A percentile compares a stretch with the other conserved stretches of the same genome.
phyloP scores from a whole-genome alignment of 2,113 vertebrate genomes.

The Chelonoidis abingdonii region DNA sequence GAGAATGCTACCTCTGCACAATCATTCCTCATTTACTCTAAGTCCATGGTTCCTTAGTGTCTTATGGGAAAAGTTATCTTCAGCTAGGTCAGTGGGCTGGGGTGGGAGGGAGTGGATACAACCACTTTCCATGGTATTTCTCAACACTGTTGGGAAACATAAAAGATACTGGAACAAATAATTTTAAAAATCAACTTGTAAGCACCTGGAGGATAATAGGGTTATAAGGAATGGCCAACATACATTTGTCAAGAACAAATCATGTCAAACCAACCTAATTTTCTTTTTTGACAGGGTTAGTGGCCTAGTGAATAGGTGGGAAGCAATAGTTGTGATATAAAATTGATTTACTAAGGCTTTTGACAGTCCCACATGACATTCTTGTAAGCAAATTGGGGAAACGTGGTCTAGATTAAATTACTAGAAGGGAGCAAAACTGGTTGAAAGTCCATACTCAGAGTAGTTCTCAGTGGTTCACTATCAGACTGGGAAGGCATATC shows the following conservation, averaged over 20 bases:
- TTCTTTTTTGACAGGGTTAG: not conserved
- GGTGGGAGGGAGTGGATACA: not conserved
- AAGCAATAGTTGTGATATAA: not conserved
- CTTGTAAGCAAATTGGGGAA: not conserved
- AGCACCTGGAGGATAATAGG: not conserved
- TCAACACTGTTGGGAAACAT: not conserved
- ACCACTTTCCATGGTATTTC: not conserved
- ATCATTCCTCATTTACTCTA: not conserved
- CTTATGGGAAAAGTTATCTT: not conserved
- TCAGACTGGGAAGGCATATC: too few species aligned
- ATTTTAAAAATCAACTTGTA: not conserved
- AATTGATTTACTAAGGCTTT: not conserved
- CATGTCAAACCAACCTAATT: not conserved
- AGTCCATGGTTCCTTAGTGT: not conserved
- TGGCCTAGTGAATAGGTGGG: not conserved
- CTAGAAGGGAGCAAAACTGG: not conserved
- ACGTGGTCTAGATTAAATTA: not conserved
- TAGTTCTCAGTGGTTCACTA: too few species aligned
- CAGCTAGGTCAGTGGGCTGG: not conserved
- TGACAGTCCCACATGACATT: not conserved
- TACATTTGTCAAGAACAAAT: not conserved
- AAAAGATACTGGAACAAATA: not conserved
- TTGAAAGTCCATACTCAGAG: not conserved
- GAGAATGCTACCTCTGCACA: not conserved
- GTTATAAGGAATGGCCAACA: not conserved